These are phyloP conservation scores for Nineta flava DNA, from an alignment of 2,888 invertebrate species.

Conservation along the genomic window DNA sequence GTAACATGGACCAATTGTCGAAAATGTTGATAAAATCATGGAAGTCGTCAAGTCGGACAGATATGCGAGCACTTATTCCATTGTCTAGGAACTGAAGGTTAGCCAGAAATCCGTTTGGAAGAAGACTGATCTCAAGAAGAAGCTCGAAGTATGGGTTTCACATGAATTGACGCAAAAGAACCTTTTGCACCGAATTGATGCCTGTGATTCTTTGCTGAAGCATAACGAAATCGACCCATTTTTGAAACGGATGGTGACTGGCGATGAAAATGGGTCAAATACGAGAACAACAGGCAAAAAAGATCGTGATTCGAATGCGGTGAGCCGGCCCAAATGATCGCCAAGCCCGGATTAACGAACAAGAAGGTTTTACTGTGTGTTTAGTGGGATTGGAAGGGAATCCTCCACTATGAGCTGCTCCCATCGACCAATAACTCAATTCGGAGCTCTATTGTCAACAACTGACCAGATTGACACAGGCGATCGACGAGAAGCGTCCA, in stretches of 20 bases:
- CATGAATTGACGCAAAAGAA: no score
- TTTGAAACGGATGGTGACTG: background rate
- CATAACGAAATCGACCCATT: no score
- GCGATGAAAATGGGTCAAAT: background rate
- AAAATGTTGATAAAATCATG: no score
- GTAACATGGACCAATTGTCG: no score
- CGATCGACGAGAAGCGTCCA: constrained; percentile 11
- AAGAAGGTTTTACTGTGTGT: no score
- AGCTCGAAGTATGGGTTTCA: no score
- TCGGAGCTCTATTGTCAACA: constrained; percentile 13
- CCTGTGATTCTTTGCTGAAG: no score
- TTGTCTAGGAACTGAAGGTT: background rate
- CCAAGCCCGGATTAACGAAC: no score
- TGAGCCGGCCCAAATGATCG: constrained; percentile 13
- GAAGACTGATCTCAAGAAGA: no score
- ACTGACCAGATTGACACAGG: no score
- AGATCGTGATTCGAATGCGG: constrained; percentile 12
- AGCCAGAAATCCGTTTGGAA: background rate
- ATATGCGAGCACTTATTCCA: background rate
- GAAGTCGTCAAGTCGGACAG: background rate
- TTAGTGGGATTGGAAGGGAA: no score
- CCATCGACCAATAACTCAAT: constrained; percentile 11
- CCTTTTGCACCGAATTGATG: no score
- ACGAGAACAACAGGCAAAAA: constrained; percentile 9
- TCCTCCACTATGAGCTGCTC: constrained; percentile 13